Base-by-base conservation (phyloP, 2,888 invertebrate genomes). In the Lasioglossum morio region DNA sequence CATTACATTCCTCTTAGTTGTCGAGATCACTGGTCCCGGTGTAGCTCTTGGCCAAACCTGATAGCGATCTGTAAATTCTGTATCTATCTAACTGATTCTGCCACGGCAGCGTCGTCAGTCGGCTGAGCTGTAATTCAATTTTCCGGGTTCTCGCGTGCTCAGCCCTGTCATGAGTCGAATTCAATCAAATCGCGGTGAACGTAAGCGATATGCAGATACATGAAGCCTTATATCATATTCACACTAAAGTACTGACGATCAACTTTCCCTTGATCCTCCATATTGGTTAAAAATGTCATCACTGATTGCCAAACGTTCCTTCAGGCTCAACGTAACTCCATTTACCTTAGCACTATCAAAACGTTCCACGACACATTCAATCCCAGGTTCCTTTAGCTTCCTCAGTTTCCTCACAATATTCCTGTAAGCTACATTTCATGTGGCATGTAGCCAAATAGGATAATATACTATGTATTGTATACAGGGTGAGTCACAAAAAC, bases 131-230 rank as follows among this genome's bases (percentile, higher is more conserved):
- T 86, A 79, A 90, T 90, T 90, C 91, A 90, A 90, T 90, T 91
- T 90, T 91, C 86, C 89, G 77, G 80, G 14, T 72, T 74, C 85
- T 82, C 83, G 86, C 87, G 86, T 81, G 83, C 74, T 76, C 87
- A 79, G 46, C n/a, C 82, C 77, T 82, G 85, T 79, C 82, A 79
- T 75, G 84, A 63, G 30, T 27, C 63, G 48, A 72, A 86, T 89
- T 82, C 77, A 81, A 88, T 88, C 73, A 10, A 79, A 70, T 77
- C 57, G n/a, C 85, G 79, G 89, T 85, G 91, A 90, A 92, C 88
- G 81, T 91, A 89, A 93, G 92, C 92, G 93, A 94, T 92, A 87
- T 77, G 76, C 79, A 78, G 81, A 69, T 80, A 72, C n/a, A n/a
- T 14, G 8, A 8, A 19, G 19, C 80, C 27, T 30, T 63, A 30